These are phyloP conservation scores for Xiphophorus hellerii DNA, from an alignment of 2,113 vertebrate genomes.

Conservation along the genomic window DNA sequence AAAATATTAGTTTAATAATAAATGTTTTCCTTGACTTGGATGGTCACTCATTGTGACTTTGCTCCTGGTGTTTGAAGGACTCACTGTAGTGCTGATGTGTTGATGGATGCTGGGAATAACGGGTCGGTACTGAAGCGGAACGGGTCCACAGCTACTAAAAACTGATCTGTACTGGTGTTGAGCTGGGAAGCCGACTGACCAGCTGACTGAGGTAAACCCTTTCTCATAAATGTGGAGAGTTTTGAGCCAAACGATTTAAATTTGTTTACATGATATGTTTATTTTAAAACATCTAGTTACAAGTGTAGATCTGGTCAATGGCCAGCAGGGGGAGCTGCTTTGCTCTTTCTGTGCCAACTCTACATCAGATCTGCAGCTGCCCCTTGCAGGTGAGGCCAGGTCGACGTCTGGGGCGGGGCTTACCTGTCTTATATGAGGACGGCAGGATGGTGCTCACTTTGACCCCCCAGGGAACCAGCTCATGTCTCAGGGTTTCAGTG, in stretches of 20 bases:
- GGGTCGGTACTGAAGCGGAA: too few relatives aligned
- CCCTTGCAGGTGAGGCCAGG: background rate
- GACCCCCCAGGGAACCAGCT: conserved; percentile 91
- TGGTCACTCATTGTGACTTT: too few relatives aligned
- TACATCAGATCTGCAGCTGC: background rate
- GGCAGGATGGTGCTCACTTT: conserved; percentile 90
- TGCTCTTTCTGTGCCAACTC: background rate
- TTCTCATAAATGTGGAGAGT: background rate
- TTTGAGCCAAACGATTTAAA: background rate
- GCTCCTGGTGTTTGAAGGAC: too few relatives aligned
- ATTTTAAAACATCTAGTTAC: too few relatives aligned
- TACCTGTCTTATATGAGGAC: conserved; percentile 91
- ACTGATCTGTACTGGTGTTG: too few relatives aligned
- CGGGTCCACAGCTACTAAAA: too few relatives aligned
- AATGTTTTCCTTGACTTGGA: too few relatives aligned
- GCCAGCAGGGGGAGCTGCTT: background rate
- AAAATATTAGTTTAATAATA: too few relatives aligned
- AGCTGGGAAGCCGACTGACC: too few relatives aligned
- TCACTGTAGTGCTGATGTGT: too few relatives aligned
- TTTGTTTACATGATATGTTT: background rate
- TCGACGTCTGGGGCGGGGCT: background rate
- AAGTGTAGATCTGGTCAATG: background rate
- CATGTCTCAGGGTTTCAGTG: conserved; percentile 87
- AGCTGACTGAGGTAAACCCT: background rate
- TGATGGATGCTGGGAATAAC: too few relatives aligned